Percentiles rank a stretch among this genome's conserved stretches.
Conservation (phyloP, 2,797 vertebrate genomes). For the Paratrypauchen microcephalus region DNA sequence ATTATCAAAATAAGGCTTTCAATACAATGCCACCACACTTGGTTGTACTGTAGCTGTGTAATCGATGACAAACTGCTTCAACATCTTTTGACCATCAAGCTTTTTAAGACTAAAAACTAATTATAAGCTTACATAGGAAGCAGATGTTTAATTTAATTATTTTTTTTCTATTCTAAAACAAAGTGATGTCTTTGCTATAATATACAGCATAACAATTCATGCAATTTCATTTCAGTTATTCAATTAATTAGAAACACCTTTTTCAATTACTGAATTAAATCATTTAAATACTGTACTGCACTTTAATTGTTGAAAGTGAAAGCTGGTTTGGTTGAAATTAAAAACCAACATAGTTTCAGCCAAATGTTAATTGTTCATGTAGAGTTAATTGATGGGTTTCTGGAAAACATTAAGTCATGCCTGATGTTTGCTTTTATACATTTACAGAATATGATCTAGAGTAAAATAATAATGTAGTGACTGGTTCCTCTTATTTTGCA, state of each 20-base stretch:
- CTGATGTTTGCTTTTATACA: no score
- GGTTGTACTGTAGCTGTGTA: conserved; percentile 29
- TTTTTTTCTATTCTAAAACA: no score
- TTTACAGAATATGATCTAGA: no score
- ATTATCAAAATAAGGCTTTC: conserved; percentile 70
- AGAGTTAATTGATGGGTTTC: no score
- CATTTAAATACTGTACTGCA: no score
- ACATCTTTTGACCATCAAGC: conserved; percentile 22
- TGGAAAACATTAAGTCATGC: no score
- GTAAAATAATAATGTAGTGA: no score
- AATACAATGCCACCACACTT: conserved; percentile 23
- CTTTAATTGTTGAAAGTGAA: no score
- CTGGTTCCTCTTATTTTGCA: neutral
- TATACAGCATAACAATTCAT: neutral
- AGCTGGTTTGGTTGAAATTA: no score
- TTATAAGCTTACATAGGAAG: neutral
- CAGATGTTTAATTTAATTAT: no score
- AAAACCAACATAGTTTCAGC: no score
- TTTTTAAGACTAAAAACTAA: neutral
- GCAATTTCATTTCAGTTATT: neutral
- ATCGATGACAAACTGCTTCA: conserved; percentile 59
- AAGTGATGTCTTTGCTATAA: neutral
- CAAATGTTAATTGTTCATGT: no score
- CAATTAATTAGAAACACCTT: neutral
- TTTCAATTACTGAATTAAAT: neutral